Base-by-base conservation (phyloP, 2,113 vertebrate genomes). In the Buteo buteo region DNA sequence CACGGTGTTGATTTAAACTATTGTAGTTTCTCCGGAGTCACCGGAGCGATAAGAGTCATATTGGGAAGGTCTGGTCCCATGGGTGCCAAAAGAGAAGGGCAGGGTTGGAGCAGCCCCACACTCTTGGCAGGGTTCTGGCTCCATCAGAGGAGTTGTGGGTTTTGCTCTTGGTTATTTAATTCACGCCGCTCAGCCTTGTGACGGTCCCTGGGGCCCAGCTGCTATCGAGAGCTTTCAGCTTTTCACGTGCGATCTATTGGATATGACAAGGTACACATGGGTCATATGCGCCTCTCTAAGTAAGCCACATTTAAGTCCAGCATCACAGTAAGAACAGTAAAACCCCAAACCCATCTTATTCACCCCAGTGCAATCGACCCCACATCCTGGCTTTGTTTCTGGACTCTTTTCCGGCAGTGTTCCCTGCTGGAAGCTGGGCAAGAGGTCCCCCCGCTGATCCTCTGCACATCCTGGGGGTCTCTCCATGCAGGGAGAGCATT, bases 251-350 rank as follows among this genome's bases (percentile, higher is more conserved):
- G 25, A 47, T 93, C 74, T 94, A 93, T 93, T 36, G 45, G 87
- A 89, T 87, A 62, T 94, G 96, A 95, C 95, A 95, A 92, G 87
- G 62, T 82, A 94, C 62, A 59, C 89, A 88, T n/a, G 74, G 54
- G 89, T 95, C 89, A 86, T 62, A 85, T 64, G 77, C 77, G 61
- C 52, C 77, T 79, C 83, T 84, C 52, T 67, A 34, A 95, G 84
- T 52, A 84, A 92, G 31, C 31, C 45, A 40, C 58, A 22, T 82
- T 64, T 49, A 96, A 77, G 42, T 28, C 36, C 62, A 69, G 29
- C 31, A n/a, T 34, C 4, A 2, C 80, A 69, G 19, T 18, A 72
- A 82, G 77, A 85, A 19, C 8, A 44, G 34, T 11, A 93, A 92
- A 90, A 26, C 1, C 11, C 25, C 42, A 69, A 85, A 67, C 7